phyloP scores from a whole-genome alignment of 2,888 invertebrate species.

The Augochlorella aurata region DNA sequence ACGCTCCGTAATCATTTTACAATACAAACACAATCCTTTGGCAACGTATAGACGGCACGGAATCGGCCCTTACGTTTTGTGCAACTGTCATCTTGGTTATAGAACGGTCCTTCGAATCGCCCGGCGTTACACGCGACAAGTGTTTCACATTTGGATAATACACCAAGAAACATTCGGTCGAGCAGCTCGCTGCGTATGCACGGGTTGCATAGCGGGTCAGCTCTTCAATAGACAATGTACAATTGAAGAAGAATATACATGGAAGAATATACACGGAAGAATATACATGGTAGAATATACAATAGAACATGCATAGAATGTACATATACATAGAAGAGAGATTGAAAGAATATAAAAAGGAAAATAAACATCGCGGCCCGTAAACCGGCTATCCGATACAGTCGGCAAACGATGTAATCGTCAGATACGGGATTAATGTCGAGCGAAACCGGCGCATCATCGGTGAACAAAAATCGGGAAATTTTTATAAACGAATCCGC shows the following conservation, averaged over 20 bases:
- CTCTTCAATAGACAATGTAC: no score
- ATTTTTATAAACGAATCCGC: conserved; percentile 22
- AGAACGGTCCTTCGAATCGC: conserved; percentile 9
- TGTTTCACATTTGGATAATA: background rate
- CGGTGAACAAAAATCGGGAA: conserved; percentile 23
- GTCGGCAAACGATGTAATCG: conserved; percentile 22
- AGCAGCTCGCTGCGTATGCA: conserved; percentile 42
- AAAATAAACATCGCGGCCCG: conserved; percentile 47
- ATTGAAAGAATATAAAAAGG: background rate
- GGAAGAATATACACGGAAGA: background rate
- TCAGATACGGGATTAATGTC: conserved; percentile 27
- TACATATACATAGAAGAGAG: conserved; percentile 13
- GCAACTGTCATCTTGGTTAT: background rate
- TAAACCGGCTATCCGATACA: conserved; percentile 38
- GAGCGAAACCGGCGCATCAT: conserved; percentile 12
- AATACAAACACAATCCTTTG: background rate
- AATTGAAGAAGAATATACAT: no score
- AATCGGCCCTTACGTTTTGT: conserved; percentile 37
- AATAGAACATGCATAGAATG: background rate
- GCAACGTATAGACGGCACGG: conserved; percentile 40
- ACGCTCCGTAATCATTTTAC: background rate
- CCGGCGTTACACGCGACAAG: background rate
- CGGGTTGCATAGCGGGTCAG: conserved; percentile 41
- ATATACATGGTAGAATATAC: background rate
- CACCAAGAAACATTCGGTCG: background rate